A percentile compares a stretch with the other conserved stretches of the same genome.
These are phyloP conservation scores for Sandelia bainsii DNA, from an alignment of 2,797 vertebrate genomes.

Conservation along the genomic window DNA sequence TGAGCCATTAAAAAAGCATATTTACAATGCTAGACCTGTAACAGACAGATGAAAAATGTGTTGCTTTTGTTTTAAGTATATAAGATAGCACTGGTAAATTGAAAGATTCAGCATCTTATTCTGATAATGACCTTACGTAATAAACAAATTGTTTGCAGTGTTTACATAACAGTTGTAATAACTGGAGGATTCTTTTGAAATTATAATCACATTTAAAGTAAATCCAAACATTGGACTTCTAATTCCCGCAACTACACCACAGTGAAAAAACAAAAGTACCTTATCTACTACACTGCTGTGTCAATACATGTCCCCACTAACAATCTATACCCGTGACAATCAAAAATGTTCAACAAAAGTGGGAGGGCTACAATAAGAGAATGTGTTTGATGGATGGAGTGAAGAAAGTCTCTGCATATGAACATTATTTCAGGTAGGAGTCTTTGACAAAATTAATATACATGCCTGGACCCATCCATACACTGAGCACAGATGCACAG, in stretches of 20 bases:
- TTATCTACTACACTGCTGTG: neutral
- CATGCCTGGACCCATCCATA: conserved; percentile 79
- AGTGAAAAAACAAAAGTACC: too few species aligned
- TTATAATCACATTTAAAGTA: conserved; percentile 9
- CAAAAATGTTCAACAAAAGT: neutral
- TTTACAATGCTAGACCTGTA: neutral
- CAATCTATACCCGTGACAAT: neutral
- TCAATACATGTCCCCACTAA: neutral
- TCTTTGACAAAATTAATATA: conserved; percentile 72
- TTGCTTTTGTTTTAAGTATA: neutral
- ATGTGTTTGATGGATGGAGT: neutral
- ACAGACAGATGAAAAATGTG: neutral
- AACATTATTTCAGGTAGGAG: conserved; percentile 77
- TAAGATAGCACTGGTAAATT: neutral
- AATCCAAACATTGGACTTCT: neutral
- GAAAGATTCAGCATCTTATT: neutral
- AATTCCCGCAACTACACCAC: neutral
- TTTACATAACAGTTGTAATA: conserved; percentile 10
- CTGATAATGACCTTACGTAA: conserved; percentile 10
- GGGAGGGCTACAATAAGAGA: neutral
- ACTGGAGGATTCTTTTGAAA: neutral
- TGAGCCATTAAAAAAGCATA: neutral
- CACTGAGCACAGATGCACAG: conserved; percentile 77
- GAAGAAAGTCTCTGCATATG: conserved; percentile 25
- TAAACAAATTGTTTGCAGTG: neutral